Conservation (phyloP, 2,888 invertebrate species). For the Amblyteles armatorius region DNA sequence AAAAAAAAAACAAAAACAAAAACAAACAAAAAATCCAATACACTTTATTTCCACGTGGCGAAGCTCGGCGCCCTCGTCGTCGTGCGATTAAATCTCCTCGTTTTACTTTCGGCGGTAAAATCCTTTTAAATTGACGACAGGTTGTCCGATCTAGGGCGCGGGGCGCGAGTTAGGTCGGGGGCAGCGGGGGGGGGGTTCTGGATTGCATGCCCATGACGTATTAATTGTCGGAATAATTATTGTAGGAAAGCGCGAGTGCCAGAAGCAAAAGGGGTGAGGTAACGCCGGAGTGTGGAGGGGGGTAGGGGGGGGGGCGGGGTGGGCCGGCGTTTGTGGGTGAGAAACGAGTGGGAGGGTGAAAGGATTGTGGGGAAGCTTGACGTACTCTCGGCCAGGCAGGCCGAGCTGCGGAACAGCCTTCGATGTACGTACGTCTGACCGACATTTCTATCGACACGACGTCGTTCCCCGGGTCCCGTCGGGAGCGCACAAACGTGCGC, state of each 20-base stretch:
- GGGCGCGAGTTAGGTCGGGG: not conserved
- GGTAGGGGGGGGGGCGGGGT: not conserved
- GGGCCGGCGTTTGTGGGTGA: not conserved
- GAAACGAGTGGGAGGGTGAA: conserved; percentile 29
- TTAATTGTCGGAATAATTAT: conserved; percentile 67
- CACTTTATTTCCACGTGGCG: not conserved
- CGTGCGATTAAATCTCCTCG: conserved; percentile 53
- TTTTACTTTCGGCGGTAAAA: conserved; percentile 9
- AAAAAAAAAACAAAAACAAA: too few relatives aligned
- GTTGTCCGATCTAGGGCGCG: not conserved
- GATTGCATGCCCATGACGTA: conserved; percentile 51
- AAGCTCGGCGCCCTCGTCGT: conserved; percentile 12
- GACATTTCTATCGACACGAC: conserved; percentile 64
- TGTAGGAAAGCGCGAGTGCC: conserved; percentile 42
- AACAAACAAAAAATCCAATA: too few relatives aligned
- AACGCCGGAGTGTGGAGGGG: not conserved
- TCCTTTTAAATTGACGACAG: not conserved
- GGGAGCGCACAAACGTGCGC: conserved; percentile 67
- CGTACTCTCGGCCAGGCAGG: conserved; percentile 46
- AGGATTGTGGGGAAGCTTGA: conserved; percentile 44
- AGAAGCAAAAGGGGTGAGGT: conserved; percentile 24
- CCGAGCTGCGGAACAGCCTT: conserved; percentile 47
- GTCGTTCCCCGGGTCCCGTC: conserved; percentile 56
- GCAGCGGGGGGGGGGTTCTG: not conserved
- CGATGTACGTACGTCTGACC: conserved; percentile 67